Evolutionary conservation across 2,113 vertebrate genomes (phyloP).

Genomic region (Burhinus bistriatus): DNA sequence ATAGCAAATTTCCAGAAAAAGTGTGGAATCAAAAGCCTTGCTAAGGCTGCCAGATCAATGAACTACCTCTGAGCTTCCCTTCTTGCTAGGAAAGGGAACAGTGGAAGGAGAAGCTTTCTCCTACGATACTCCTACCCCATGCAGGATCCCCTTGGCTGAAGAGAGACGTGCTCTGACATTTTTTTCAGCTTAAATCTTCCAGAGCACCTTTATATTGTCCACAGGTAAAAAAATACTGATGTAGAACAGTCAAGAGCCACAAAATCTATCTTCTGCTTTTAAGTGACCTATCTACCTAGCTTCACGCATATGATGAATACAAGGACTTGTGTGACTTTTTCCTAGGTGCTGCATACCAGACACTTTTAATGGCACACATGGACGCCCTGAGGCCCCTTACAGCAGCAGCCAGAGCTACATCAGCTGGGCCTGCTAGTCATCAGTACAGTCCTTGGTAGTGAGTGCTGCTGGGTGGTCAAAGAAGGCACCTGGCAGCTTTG

Average conservation of each 20-base stretch:
- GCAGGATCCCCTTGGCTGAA: not conserved
- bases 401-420: not conserved
- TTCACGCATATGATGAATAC: not conserved
- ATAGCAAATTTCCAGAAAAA: not conserved
- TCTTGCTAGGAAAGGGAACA: not conserved
- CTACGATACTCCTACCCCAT: not conserved
- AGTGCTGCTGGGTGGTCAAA: not conserved
- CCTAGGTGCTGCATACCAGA: not conserved
- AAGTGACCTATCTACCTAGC: not conserved
- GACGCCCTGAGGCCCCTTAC: not conserved
- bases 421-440: not conserved
- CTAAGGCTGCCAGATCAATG: not conserved
- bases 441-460: not conserved
- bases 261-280: not conserved
- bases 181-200: not conserved
- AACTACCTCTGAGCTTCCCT: not conserved
- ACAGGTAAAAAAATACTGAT: not conserved
- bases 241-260: not conserved
- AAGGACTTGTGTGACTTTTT: not conserved
- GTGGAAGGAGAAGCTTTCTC: not conserved
- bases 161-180: not conserved
- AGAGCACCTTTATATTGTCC: not conserved
- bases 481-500: not conserved
- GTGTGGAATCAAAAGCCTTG: not conserved
- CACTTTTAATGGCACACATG: not conserved